Conservation (phyloP, 2,113 vertebrate species). For the Smithornis capensis region DNA sequence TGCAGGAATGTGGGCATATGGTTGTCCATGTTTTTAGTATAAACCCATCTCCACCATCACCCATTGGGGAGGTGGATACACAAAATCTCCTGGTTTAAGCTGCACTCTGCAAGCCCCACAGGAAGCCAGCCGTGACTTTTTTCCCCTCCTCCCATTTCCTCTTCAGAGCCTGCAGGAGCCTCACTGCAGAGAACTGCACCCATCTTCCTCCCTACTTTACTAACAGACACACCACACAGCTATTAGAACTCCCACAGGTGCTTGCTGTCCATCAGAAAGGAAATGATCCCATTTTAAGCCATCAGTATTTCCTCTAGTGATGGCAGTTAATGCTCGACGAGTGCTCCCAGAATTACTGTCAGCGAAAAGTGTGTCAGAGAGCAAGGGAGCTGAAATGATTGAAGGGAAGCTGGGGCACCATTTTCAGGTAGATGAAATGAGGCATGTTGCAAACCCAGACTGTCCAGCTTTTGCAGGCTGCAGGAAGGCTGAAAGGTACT, state of each 20-base stretch:
- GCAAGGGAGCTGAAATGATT: conserved; percentile 65
- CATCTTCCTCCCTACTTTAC: background rate
- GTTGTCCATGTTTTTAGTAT: background rate
- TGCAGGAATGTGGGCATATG: fast-evolving
- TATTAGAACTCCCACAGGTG: conserved; percentile 62
- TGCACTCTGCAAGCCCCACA: background rate
- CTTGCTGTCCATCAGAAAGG: conserved; percentile 64
- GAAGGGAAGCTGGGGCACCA: conserved; percentile 56
- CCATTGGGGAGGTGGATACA: background rate
- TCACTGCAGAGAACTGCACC: background rate
- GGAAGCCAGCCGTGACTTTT: background rate
- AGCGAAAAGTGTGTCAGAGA: conserved; percentile 61
- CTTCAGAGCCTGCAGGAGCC: background rate
- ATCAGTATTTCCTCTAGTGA: conserved; percentile 64
- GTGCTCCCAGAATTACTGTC: conserved; percentile 61
- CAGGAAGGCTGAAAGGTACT: background rate
- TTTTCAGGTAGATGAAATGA: conserved; percentile 60
- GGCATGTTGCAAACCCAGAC: background rate
- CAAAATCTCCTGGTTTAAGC: background rate
- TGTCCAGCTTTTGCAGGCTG: background rate
- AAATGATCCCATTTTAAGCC: conserved; percentile 71
- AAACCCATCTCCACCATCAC: background rate
- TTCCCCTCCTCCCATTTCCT: background rate
- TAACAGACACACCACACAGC: background rate
- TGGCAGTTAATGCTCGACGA: conserved; percentile 53